These are phyloP conservation scores for Ornithorhynchus anatinus DNA, from an alignment of 2,113 vertebrate genomes.

Conservation along the genomic window DNA sequence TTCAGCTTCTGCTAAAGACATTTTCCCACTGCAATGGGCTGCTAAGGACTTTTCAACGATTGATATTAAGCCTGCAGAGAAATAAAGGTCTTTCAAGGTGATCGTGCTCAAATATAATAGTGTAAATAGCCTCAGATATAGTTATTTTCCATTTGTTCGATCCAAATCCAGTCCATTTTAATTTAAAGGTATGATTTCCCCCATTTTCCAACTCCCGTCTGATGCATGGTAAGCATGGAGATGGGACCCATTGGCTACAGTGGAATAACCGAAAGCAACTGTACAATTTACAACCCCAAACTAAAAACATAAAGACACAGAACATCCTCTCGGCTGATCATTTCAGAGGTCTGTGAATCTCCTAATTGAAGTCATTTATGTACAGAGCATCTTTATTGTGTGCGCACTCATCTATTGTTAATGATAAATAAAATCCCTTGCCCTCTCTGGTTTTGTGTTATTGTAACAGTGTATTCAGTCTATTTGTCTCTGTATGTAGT, in stretches of 20 bases:
- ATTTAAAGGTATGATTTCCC: too few species aligned
- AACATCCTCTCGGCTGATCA: neutral
- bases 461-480: neutral
- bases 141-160: neutral
- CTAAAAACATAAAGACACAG: neutral
- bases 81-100: constrained; percentile 55
- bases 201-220: too few species aligned
- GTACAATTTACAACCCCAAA: neutral
- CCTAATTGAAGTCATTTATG: neutral
- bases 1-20: constrained; percentile 28
- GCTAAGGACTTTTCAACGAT: constrained; percentile 64
- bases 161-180: too few species aligned
- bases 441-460: neutral
- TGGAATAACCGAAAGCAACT: neutral
- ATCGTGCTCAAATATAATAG: neutral
- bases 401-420: neutral
- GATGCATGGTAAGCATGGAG: too few species aligned
- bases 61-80: constrained; percentile 56
- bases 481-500: neutral
- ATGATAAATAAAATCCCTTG: neutral
- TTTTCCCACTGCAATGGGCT: constrained; percentile 26
- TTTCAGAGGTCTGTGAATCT: neutral
- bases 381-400: neutral
- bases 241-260: too few species aligned
- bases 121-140: constrained; percentile 59